These are phyloP conservation scores for Alca torda DNA, from an alignment of 2,797 vertebrate genomes.

Conservation along the genomic window DNA sequence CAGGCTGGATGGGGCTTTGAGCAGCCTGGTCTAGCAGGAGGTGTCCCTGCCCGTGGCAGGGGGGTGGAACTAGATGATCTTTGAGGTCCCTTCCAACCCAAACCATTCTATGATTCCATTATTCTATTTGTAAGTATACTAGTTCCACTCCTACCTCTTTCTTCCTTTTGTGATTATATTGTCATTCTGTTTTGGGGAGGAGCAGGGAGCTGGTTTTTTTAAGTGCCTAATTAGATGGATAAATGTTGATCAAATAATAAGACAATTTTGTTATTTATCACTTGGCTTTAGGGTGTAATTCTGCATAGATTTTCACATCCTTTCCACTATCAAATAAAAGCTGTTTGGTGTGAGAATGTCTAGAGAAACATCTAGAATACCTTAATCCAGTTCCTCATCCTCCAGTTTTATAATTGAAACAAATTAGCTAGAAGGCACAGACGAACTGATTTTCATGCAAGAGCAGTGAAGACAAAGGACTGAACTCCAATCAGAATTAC, in stretches of 20 bases:
- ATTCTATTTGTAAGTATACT: neutral
- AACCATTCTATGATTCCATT: too few relatives aligned
- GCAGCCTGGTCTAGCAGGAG: too few relatives aligned
- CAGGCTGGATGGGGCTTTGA: too few relatives aligned
- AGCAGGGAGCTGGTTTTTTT: rapidly evolving
- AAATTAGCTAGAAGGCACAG: neutral
- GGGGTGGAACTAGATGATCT: too few relatives aligned
- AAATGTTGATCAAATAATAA: neutral
- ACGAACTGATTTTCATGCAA: neutral
- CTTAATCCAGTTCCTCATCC: neutral
- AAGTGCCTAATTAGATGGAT: neutral
- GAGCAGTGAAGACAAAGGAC: neutral
- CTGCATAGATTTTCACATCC: neutral
- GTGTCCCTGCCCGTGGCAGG: too few relatives aligned
- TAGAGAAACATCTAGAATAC: neutral
- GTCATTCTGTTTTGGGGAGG: neutral
- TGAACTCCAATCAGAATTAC: neutral
- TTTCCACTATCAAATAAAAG: neutral
- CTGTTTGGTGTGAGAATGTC: neutral
- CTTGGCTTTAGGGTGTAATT: neutral
- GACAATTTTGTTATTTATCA: neutral
- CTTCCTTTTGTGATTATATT: neutral
- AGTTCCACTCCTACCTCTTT: neutral
- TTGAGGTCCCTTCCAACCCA: too few relatives aligned
- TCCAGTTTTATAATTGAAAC: neutral